A percentile compares a stretch with the other conserved stretches of the same genome.
Evolutionary conservation across 2,113 vertebrate genomes (phyloP).

Genomic region (Syngnathoides biaculeatus): DNA sequence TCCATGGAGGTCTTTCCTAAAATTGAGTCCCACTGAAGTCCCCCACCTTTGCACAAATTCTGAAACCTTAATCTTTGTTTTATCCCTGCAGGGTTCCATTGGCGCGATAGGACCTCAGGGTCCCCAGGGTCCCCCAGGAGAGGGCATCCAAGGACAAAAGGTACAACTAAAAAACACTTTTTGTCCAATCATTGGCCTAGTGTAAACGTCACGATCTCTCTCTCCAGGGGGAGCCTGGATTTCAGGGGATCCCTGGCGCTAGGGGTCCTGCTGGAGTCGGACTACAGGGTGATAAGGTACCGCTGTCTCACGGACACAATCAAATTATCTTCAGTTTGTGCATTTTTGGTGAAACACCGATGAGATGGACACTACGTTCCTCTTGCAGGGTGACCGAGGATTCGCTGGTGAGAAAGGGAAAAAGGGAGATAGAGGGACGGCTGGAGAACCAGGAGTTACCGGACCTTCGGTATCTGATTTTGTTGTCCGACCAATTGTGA

Average conservation of each 20-base stretch:
- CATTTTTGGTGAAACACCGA: not conserved
- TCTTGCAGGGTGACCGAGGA: conserved; percentile 78
- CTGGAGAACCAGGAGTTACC: conserved; percentile 71
- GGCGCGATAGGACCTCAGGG: conserved; percentile 65
- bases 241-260: conserved; percentile 74
- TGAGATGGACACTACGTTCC: not conserved
- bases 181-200: not conserved
- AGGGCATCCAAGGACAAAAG: conserved; percentile 77
- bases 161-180: conserved; percentile 47
- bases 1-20: too few species aligned
- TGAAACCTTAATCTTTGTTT: not conserved
- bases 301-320: not conserved
- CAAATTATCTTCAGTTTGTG: not conserved
- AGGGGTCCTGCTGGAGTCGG: conserved; percentile 77
- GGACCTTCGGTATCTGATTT: conserved; percentile 70
- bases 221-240: conserved; percentile 81
- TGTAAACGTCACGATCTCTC: not conserved
- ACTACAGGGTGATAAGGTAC: conserved; percentile 82
- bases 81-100: conserved; percentile 66
- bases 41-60: not conserved
- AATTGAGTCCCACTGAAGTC: too few species aligned
- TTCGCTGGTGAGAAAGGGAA: conserved; percentile 74
- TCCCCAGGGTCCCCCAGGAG: conserved; percentile 62
- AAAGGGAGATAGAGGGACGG: conserved; percentile 79
- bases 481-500: not conserved